Percentiles rank a stretch among this genome's conserved stretches.
Conservation (phyloP, 2,888 invertebrate species). For the Drosophila affinis region DNA sequence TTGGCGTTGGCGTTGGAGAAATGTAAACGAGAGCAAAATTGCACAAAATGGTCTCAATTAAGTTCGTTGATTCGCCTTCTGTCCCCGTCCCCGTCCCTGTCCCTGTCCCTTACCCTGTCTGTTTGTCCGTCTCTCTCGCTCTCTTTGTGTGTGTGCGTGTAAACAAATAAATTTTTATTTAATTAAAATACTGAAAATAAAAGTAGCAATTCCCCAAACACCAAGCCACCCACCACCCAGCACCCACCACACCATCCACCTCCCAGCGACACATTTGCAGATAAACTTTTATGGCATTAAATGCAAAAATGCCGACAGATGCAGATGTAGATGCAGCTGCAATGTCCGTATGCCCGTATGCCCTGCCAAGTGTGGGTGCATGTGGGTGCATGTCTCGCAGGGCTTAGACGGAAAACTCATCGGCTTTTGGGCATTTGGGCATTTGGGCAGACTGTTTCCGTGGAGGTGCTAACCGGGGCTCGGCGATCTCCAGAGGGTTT, state of each 20-base stretch:
- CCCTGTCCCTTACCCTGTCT: neutral
- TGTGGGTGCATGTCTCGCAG: neutral
- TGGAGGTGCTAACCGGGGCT: accelerated
- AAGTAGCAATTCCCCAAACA: constrained; percentile 20
- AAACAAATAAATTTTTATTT: constrained; percentile 49
- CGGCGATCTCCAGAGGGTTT: neutral
- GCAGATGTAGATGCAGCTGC: constrained; percentile 23
- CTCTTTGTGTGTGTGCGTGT: constrained; percentile 2
- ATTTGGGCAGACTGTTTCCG: neutral
- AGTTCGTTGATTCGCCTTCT: constrained; percentile 22
- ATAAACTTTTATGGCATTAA: constrained; percentile 50
- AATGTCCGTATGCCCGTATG: constrained; percentile 2
- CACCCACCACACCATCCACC: neutral
- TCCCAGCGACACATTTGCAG: constrained; percentile 34
- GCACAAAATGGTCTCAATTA: constrained; percentile 40
- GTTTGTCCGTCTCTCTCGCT: neutral
- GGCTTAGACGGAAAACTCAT: neutral
- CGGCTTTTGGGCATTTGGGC: neutral
- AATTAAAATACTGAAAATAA: constrained; percentile 47
- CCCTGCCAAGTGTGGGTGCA: neutral
- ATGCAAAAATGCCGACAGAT: constrained; percentile 39
- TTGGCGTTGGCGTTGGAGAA: constrained; percentile 15
- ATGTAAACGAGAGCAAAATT: constrained; percentile 22
- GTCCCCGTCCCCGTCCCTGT: neutral
- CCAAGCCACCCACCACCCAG: neutral